A percentile compares a stretch with the other conserved stretches of the same genome.
These are phyloP conservation scores for Corythornis madagascariensis DNA, from an alignment of 2,113 vertebrate genomes.

Conservation along the genomic window DNA sequence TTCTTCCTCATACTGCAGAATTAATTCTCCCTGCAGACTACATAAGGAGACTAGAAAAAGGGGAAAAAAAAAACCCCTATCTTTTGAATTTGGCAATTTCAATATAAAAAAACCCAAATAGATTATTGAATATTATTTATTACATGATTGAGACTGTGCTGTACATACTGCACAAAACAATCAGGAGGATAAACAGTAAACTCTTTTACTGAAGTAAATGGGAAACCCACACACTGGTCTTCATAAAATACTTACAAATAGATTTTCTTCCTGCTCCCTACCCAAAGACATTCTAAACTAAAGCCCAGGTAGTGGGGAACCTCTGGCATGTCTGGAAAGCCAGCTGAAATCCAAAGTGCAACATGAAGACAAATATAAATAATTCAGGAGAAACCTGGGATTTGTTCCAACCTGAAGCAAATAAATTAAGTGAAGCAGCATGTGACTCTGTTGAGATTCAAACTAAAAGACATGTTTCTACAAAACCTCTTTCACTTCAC, in stretches of 20 bases:
- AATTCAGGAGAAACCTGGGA: neutral
- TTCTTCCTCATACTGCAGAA: neutral
- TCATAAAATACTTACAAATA: neutral
- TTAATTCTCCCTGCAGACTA: neutral
- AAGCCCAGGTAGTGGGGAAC: neutral
- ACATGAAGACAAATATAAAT: neutral
- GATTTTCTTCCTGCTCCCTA: neutral
- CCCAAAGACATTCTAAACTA: neutral
- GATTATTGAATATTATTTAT: neutral
- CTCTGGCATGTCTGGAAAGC: neutral
- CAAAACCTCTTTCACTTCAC: neutral
- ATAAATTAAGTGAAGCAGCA: neutral
- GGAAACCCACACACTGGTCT: neutral
- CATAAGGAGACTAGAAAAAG: neutral
- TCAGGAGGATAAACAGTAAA: neutral
- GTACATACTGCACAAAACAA: neutral
- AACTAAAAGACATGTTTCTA: neutral
- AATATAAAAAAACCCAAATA: neutral
- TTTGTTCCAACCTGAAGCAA: neutral
- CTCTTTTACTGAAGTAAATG: neutral
- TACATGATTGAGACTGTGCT: neutral
- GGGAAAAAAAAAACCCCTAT: neutral
- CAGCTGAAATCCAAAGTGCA: neutral
- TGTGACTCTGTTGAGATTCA: neutral
- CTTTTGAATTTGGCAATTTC: neutral